Base-by-base conservation (phyloP, 2,113 vertebrate species). In the Loxodonta africana region DNA sequence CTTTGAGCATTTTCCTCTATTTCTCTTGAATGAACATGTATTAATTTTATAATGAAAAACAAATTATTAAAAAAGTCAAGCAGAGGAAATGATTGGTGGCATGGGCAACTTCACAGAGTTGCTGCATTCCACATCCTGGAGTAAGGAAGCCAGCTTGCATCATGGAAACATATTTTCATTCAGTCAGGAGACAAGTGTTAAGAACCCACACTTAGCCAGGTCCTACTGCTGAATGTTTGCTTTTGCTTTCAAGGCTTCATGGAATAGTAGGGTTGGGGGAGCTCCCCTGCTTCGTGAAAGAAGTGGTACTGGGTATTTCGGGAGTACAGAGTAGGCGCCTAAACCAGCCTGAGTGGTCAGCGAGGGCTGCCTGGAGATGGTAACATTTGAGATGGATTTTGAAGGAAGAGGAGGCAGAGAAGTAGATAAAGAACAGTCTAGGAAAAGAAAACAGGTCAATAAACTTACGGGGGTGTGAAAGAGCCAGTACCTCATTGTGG, bases 11-110 rank as follows among this genome's bases (percentile, higher is more conserved):
- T 92, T 78, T 33, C 57, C 23, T 62, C 6, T 83, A 20, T 97
- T 94, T 94, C 85, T 87, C 63, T 84, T 83, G 53, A 81, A 62
- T 44, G 44, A 90, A 77, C 15, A 18, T 90, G 20, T 65, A 17
- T 65, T 94, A 51, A 74, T 82, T 95, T 97, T 91, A 94, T 6
- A 94, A 78, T 89, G 33, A 83, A 92, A 87, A 83, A 37, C 37
- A 60, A 65, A 51, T 28, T 6, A 81, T 89, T 91, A 41, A 14
- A 81, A 96, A 96, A 41, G 14, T 33, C 46, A 91, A 92, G 46
- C 28, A 63, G 9, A 69, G 8, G 33, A 94, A 71, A 71, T 90
- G 57, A 46, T 15, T 63, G 48, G 62, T 82, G 25, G 8, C 2
- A 65, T 1, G 14, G 53, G 26, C 5, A 73, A 83, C 63, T 65